These are phyloP conservation scores for Australoheros scitulus DNA, from an alignment of 2,113 vertebrate genomes.

Conservation along the genomic window DNA sequence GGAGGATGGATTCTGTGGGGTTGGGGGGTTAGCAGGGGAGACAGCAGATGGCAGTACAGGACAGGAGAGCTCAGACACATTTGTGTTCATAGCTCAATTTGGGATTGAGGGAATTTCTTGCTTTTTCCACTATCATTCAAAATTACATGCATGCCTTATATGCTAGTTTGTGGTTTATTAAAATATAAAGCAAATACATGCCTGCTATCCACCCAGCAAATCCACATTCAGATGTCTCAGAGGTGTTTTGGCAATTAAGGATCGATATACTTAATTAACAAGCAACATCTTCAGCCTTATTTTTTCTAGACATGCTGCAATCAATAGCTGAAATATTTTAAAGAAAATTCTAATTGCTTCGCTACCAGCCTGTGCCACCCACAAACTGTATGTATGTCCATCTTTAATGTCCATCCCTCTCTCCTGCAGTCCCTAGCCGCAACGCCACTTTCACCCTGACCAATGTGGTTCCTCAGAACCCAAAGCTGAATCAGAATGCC, in stretches of 20 bases:
- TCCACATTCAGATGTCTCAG: no score
- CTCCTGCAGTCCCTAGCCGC: slow-evolving; percentile 67
- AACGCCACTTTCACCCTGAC: slow-evolving; percentile 81
- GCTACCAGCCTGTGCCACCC: not conserved
- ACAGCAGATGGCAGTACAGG: slow-evolving; percentile 18
- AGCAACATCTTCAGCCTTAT: not conserved
- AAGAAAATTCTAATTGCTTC: not conserved
- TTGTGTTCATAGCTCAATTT: no score
- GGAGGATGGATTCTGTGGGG: not conserved
- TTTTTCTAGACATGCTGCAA: not conserved
- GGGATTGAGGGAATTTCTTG: no score
- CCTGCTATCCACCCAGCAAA: no score
- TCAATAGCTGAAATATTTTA: not conserved
- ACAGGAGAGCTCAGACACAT: not conserved
- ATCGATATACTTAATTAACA: not conserved
- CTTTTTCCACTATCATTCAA: no score
- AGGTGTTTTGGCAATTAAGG: not conserved
- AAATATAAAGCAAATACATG: no score
- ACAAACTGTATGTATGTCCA: not conserved
- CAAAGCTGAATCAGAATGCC: slow-evolving; percentile 76
- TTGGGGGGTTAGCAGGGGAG: not conserved
- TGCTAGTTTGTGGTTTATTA: no score
- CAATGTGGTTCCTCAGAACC: slow-evolving; percentile 79
- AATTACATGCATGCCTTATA: no score
- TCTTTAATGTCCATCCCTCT: not conserved